These are phyloP conservation scores for Corella eumyota DNA, from an alignment of 23 tunicate species.

Conservation along the genomic window DNA sequence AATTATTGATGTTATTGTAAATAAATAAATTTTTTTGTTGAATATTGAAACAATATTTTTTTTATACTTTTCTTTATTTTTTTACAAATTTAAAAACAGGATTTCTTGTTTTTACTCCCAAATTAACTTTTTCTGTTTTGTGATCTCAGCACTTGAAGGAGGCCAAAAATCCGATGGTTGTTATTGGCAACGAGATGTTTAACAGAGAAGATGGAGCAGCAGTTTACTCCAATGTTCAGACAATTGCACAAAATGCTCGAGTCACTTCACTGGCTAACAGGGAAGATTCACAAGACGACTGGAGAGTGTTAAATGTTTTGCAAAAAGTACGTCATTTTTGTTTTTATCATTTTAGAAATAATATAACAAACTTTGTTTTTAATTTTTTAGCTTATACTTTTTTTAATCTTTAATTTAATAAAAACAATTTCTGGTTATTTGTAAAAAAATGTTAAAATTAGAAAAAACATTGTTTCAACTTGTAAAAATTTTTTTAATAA, in stretches of 20 bases:
- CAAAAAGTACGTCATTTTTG: constrained; percentile 24
- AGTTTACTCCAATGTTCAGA: constrained; percentile 47
- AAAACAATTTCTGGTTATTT: too few relatives aligned
- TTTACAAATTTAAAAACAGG: too few relatives aligned
- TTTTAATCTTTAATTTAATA: too few relatives aligned
- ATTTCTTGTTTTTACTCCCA: too few relatives aligned
- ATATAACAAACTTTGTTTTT: not conserved
- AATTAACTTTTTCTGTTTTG: too few relatives aligned
- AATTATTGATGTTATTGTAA: too few relatives aligned
- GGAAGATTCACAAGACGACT: constrained; percentile 18
- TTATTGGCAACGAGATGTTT: constrained; percentile 72
- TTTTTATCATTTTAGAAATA: not conserved
- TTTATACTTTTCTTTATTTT: too few relatives aligned
- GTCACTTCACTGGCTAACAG: constrained; percentile 1
- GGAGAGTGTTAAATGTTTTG: constrained; percentile 66
- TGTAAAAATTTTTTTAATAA: not conserved
- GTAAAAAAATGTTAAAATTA: not conserved
- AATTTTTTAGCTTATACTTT: not conserved
- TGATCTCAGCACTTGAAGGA: constrained; percentile 22
- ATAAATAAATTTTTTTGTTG: too few relatives aligned
- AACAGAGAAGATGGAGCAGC: constrained; percentile 56
- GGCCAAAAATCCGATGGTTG: constrained; percentile 76
- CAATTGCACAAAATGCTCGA: constrained; percentile 39
- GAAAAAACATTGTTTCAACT: not conserved
- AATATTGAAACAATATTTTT: too few relatives aligned